Conservation (phyloP, 53 echinoderm and acorn worm genomes). For the Echinometra lucunter region DNA sequence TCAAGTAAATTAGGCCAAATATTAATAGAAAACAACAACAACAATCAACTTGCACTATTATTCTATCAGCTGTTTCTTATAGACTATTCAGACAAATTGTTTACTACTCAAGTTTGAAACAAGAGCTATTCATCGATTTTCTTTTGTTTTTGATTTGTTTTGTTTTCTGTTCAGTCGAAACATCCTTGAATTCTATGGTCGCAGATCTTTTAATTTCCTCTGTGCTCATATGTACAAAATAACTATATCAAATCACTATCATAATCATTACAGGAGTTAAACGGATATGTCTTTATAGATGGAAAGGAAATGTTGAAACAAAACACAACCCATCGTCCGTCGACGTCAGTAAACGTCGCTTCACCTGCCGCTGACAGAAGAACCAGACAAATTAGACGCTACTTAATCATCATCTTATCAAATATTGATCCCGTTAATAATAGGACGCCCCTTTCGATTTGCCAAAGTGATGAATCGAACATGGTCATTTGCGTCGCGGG, state of each 20-base stretch:
- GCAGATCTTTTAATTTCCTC: conserved; percentile 15
- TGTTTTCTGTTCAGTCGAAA: neutral
- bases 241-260: neutral
- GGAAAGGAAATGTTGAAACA: neutral
- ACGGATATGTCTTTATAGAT: neutral
- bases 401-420: neutral
- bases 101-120: too few species aligned
- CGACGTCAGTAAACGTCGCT: neutral
- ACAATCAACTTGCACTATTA: too few species aligned
- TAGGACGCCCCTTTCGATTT: neutral
- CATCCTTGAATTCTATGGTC: neutral
- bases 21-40: too few species aligned
- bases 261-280: neutral
- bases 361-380: neutral
- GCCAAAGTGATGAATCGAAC: neutral
- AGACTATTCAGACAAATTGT: neutral
- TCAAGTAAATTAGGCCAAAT: too few species aligned
- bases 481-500: neutral
- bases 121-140: neutral
- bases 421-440: conserved; percentile 10
- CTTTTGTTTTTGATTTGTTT: neutral
- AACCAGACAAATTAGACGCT: neutral
- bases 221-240: neutral
- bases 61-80: neutral
- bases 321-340: neutral